Evolutionary conservation across 2,113 vertebrate species (phyloP).

Genomic region (Neoarius graeffei): DNA sequence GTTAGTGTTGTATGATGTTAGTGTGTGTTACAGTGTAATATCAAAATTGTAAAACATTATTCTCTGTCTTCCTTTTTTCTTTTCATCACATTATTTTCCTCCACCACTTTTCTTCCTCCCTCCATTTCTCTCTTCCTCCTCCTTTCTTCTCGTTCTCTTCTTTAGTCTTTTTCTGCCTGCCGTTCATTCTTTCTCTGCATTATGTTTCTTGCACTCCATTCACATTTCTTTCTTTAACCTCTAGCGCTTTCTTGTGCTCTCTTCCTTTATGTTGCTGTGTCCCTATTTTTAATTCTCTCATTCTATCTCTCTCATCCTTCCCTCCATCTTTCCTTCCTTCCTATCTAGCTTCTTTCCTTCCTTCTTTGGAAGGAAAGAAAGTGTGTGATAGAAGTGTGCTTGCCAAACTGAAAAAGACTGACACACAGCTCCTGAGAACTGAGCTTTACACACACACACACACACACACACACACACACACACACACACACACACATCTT

Average conservation of each 20-base stretch:
- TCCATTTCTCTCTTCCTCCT: neutral
- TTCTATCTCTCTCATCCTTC: neutral
- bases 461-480: slow-evolving; percentile 17
- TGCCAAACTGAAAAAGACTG: no score
- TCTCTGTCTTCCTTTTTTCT: no score
- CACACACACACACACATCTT: neutral
- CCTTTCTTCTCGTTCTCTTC: neutral
- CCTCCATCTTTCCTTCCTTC: neutral
- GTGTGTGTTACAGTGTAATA: neutral
- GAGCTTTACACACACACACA: neutral
- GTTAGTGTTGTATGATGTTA: no score
- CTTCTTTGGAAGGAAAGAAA: neutral
- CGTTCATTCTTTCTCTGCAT: neutral
- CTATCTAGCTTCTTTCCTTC: neutral
- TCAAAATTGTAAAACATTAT: no score
- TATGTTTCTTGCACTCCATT: neutral
- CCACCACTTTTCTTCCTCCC: no score
- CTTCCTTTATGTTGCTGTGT: no score
- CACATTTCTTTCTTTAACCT: no score
- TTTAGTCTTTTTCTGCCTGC: neutral
- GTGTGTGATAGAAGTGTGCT: no score
- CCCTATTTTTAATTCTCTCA: no score
- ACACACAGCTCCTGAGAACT: neutral
- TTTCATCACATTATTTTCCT: no score
- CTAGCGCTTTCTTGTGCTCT: no score